Conservation (phyloP, 2,113 vertebrate species). For the Nothocercus nigrocapillus region DNA sequence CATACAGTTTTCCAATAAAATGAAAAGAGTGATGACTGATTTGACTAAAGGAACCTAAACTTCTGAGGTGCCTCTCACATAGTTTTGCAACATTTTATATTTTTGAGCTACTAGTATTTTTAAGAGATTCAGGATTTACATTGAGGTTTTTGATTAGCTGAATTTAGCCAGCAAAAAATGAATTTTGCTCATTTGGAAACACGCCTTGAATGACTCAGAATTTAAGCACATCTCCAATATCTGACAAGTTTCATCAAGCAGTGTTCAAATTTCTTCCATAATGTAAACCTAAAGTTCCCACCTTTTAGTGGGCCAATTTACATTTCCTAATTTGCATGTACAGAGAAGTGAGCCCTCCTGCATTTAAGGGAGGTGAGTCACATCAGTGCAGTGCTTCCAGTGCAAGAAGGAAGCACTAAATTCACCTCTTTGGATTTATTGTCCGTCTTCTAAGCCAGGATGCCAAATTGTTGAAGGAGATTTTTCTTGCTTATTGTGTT, state of each 20-base stretch:
- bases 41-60: neutral
- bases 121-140: neutral
- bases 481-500: neutral
- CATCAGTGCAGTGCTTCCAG: neutral
- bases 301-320: rapidly evolving
- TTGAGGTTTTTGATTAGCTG: neutral
- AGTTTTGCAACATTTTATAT: neutral
- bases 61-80: neutral
- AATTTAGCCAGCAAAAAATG: neutral
- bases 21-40: neutral
- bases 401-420: neutral
- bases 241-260: neutral
- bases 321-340: neutral
- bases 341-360: neutral
- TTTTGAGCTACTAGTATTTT: neutral
- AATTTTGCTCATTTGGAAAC: neutral
- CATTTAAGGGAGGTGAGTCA: neutral
- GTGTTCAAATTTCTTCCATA: neutral
- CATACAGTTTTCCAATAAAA: neutral
- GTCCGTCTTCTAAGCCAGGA: neutral
- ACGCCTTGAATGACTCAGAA: neutral
- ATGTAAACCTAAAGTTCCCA: neutral
- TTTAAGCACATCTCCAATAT: neutral
- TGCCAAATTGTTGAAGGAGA: neutral
- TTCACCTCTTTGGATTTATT: neutral